A percentile compares a stretch with the other conserved stretches of the same genome.
These are phyloP conservation scores for Gopherus flavomarginatus DNA, from an alignment of 2,113 vertebrate genomes.

Conservation along the genomic window DNA sequence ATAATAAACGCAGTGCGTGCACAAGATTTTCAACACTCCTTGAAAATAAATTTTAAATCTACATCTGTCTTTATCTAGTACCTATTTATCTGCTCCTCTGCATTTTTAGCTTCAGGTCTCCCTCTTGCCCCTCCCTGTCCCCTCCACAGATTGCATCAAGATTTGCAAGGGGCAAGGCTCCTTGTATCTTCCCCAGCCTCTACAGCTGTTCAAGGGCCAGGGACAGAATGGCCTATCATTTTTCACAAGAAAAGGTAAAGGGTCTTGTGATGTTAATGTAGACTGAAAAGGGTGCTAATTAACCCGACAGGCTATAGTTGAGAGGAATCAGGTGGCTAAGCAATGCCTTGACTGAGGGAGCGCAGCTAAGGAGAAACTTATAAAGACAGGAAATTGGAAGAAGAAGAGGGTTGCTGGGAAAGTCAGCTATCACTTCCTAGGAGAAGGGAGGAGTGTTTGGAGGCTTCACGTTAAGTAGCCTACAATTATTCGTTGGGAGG, in stretches of 20 bases:
- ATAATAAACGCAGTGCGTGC: constrained; percentile 38
- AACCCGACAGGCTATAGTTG: neutral
- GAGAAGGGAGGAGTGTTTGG: neutral
- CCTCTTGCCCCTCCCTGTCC: constrained; percentile 39
- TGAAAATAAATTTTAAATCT: constrained; percentile 72
- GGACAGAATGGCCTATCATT: constrained; percentile 53
- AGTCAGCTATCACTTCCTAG: neutral
- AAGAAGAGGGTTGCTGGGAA: no score
- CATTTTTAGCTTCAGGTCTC: neutral
- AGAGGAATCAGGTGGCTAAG: neutral
- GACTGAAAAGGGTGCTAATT: neutral
- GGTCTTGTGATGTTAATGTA: neutral
- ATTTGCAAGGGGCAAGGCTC: constrained; percentile 67
- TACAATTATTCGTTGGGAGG: neutral
- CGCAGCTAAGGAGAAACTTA: no score
- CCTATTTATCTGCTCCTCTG: neutral
- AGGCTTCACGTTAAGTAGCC: neutral
- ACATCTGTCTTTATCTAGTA: neutral
- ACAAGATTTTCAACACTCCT: constrained; percentile 56
- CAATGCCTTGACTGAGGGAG: neutral
- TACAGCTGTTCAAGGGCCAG: constrained; percentile 52
- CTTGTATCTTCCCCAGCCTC: constrained; percentile 56
- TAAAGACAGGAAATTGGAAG: no score
- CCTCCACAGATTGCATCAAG: constrained; percentile 57
- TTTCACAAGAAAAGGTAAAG: constrained; percentile 52